These are phyloP conservation scores for Rhodophaea formosa DNA, from an alignment of 2,888 invertebrate genomes.

Conservation along the genomic window DNA sequence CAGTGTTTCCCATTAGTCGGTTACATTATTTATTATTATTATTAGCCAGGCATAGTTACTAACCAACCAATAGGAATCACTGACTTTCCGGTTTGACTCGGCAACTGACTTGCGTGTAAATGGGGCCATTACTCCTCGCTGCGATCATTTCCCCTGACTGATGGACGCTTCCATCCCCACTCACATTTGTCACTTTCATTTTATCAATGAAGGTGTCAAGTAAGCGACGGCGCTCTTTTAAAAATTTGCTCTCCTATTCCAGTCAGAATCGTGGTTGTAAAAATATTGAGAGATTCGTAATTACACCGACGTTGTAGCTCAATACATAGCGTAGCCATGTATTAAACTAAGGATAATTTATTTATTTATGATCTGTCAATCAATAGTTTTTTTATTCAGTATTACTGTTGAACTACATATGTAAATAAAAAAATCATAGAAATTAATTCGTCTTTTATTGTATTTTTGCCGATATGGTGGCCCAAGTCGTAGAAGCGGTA, in stretches of 20 bases:
- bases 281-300: background rate
- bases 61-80: no score
- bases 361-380: conserved; percentile 30
- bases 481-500: conserved; percentile 8
- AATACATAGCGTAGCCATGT: conserved; percentile 7
- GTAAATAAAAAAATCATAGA: conserved; percentile 57
- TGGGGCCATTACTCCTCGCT: no score
- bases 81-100: no score
- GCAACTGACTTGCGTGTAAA: no score
- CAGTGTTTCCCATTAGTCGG: no score
- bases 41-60: no score
- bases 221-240: no score
- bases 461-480: background rate
- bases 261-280: background rate
- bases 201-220: no score
- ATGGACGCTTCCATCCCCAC: no score
- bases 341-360: conserved; percentile 49
- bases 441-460: conserved; percentile 36
- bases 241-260: background rate
- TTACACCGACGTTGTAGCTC: conserved; percentile 12
- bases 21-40: no score
- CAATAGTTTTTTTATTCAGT: conserved; percentile 11
- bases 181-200: no score
- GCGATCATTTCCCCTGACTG: no score
- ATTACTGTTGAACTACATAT: conserved; percentile 48